Base-by-base conservation (phyloP, 2,797 vertebrate genomes). In the Peromyscus aztecus region DNA sequence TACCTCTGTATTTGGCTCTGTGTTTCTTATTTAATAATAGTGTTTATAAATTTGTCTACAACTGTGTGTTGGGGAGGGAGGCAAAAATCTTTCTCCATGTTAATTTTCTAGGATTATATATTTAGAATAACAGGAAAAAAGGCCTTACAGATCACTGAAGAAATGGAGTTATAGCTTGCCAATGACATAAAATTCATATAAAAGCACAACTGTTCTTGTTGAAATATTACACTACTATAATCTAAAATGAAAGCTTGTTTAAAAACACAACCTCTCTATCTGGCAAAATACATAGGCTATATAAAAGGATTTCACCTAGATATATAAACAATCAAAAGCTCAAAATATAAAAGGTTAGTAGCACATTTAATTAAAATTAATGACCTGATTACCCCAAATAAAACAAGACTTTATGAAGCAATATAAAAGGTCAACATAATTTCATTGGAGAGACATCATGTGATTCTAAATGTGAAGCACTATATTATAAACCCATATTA, bases 301-400 rank as follows among this genome's bases (percentile, higher is more conserved):
- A 61, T 59, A 71, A 75, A 61, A 69, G 37, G 4, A 80, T 87
- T 96, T 95, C 57, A 71, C 23, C 57, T 59, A 55, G 16, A 49
- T 52, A 24, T 52, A 80, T n/a, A 94, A 96, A 80, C 16, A 86
- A 69, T 52, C 31, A 82, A 93, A 91, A 29, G 49, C 13, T 69
- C 5, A 73, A 77, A 93, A 73, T 65, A 14, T 67, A 83, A 78
- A 84, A 80, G 17, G 7, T 37, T 52, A 93, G 34, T 71, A 76
- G 63, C 57, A 69, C 69, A n/a, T 19, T 89, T 94, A 90, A 95
- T 89, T 96, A 94, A 97, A 97, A 67, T 88, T 73, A 93, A 84
- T 94, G 31, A 88, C 59, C 17, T 90, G 14, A 23, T 89, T 63
- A 43, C 69, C 71, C 89, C 76, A 89, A 85, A 69, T 89, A 93